These are phyloP conservation scores for Cyaniris semiargus DNA, from an alignment of 2,888 invertebrate species.

Conservation along the genomic window DNA sequence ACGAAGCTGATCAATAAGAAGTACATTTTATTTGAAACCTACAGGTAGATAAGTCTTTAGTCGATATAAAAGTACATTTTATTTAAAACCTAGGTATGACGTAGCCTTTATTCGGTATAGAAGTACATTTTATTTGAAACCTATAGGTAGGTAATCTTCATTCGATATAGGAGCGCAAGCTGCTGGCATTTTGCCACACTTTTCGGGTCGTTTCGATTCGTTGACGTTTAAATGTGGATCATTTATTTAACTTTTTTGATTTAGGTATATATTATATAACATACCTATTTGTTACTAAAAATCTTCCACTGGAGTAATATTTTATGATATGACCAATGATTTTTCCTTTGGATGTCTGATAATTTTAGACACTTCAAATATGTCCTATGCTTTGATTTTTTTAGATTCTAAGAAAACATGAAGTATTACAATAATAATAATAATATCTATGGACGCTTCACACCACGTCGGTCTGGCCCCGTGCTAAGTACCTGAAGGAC, in stretches of 20 bases:
- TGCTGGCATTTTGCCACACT: background rate
- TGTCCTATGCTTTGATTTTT: background rate
- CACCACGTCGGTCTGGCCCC: too few species aligned
- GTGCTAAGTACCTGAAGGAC: too few species aligned
- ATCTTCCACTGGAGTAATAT: background rate
- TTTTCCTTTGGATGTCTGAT: background rate
- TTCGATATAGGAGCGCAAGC: background rate
- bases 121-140: too few species aligned
- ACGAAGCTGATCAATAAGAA: too few species aligned
- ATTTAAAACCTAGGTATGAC: too few species aligned
- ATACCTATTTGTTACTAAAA: background rate
- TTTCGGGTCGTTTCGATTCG: constrained; percentile 1
- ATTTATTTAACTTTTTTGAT: constrained; percentile 2
- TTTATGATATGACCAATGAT: background rate
- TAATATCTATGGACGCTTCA: too few species aligned
- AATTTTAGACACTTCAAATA: background rate
- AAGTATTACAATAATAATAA: too few species aligned
- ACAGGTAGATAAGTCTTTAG: too few species aligned
- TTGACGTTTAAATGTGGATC: constrained; percentile 1
- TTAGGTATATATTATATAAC: background rate
- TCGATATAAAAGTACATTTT: too few species aligned
- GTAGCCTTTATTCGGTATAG: too few species aligned
- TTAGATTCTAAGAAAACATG: background rate
- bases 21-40: too few species aligned
- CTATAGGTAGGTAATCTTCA: background rate